Evolutionary conservation across 2,888 invertebrate genomes (phyloP), one percentile per base, ranked within the genome.

Genomic region (Epicampocera succincta): DNA sequence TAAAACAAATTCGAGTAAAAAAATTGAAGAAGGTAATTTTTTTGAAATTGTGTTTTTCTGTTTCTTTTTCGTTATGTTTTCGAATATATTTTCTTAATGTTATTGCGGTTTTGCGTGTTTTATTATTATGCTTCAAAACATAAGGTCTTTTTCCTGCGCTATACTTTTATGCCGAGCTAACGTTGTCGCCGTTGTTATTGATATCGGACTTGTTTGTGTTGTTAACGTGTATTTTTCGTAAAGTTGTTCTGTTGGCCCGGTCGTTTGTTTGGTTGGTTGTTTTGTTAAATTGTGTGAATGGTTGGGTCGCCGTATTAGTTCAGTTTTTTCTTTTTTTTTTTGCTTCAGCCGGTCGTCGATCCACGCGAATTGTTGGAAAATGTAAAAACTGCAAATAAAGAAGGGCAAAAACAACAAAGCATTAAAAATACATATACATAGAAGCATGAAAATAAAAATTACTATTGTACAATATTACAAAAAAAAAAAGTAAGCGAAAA

Each of bases 301-400:
- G 71, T 69, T 74, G 12, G 74, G 58, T 46, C 66, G 66, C 58
- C 19, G 75, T 54, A 52, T 76, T 44, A 61, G 25, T 61, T 33
- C 33, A 33, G 3, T 33, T 33, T 5, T 25, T 74, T 63, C n/a
- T n/a, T 58, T 54, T 73, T 46, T 60, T 25, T 54, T 56, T n/a
- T 54, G 29, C 11, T 60, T 13, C 42, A 58, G 52, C 54, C 74
- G 81, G 80, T 80, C 80, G 81, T 80, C 84, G 83, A 84, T 84
- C 80, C 83, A 82, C 82, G 83, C 84, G 81, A 84, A 84, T 77
- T 63, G 72, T 72, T 56, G 71, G 73, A 83, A 83, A 83, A 80
- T 74, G 52, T 71, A 38, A 79, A 80, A 77, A 78, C 72, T 73
- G 72, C 76, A 83, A 77, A 83, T 73, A 80, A 68, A 72, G 68